phyloP scores from a whole-genome alignment of 2,888 invertebrate genomes.

The Endotricha flammealis region DNA sequence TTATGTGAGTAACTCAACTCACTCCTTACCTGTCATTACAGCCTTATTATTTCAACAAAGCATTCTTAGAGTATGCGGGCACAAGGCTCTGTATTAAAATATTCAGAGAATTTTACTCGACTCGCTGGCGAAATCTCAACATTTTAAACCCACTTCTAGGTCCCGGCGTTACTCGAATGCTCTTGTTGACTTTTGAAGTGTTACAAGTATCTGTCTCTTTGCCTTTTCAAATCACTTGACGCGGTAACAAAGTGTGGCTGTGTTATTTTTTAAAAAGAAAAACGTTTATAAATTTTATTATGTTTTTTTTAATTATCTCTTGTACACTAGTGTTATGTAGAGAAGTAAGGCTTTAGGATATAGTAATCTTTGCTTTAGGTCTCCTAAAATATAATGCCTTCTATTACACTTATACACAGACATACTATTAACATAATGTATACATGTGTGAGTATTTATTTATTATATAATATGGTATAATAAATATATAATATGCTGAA shows the following conservation, averaged over 20 bases:
- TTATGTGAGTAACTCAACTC: no score
- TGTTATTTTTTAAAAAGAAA: not conserved
- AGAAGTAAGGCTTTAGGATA: no score
- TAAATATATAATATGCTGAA: no score
- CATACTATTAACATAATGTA: no score
- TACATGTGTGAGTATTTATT: no score
- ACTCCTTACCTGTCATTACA: no score
- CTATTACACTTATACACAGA: no score
- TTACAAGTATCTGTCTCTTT: not conserved
- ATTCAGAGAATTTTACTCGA: constrained; percentile 33
- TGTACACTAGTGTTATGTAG: no score
- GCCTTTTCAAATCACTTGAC: not conserved
- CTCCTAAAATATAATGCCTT: no score
- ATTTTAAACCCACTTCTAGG: constrained; percentile 20
- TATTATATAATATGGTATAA: no score
- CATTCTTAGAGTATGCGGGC: constrained; percentile 28
- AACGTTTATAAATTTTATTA: not conserved
- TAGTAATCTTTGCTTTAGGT: no score
- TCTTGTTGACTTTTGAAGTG: constrained; percentile 20
- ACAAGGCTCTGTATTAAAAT: constrained; percentile 31
- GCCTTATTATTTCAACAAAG: constrained; percentile 34
- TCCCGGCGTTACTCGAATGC: constrained; percentile 21
- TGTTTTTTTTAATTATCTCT: no score
- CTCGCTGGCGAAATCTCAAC: constrained; percentile 5
- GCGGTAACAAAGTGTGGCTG: not conserved